These are phyloP conservation scores for Danaus melanippus DNA, from an alignment of 1,140 invertebrate genomes.

Conservation along the genomic window DNA sequence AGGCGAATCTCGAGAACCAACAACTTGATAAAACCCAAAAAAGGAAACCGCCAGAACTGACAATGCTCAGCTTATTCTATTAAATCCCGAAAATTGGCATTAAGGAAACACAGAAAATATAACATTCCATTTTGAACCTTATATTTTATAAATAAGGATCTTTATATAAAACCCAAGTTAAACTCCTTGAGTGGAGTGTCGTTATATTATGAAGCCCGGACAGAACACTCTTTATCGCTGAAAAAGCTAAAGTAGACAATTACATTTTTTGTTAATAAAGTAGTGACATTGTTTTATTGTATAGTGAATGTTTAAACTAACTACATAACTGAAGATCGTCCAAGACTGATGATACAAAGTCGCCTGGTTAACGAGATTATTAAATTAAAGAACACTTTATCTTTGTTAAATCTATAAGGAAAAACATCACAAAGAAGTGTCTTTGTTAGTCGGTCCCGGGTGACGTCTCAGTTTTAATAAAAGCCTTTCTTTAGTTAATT, in stretches of 20 bases:
- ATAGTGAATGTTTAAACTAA: no score
- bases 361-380: no score
- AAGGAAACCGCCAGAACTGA: conserved; percentile 12
- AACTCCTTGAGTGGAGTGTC: conserved; percentile 4
- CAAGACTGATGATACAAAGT: no score
- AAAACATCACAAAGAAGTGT: conserved; percentile 5
- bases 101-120: conserved; percentile 7
- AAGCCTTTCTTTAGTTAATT: conserved; percentile 13
- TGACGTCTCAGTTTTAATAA: conserved; percentile 13
- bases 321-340: no score
- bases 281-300: conserved; percentile 1
- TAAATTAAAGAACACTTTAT: conserved; percentile 1
- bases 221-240: conserved; percentile 11
- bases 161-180: not conserved
- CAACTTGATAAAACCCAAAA: conserved; percentile 7
- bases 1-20: no score
- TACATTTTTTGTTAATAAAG: conserved; percentile 15
- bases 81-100: conserved; percentile 13
- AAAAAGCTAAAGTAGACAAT: conserved; percentile 9
- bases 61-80: conserved; percentile 17
- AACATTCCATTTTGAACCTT: conserved; percentile 1
- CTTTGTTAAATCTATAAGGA: not conserved
- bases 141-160: not conserved
- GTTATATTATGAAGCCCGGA: conserved; percentile 15
- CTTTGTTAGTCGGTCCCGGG: conserved; percentile 6